Evolutionary conservation across 2,888 invertebrate species (phyloP), one percentile per base, ranked within the genome.

Genomic region (Agrotis segetum): DNA sequence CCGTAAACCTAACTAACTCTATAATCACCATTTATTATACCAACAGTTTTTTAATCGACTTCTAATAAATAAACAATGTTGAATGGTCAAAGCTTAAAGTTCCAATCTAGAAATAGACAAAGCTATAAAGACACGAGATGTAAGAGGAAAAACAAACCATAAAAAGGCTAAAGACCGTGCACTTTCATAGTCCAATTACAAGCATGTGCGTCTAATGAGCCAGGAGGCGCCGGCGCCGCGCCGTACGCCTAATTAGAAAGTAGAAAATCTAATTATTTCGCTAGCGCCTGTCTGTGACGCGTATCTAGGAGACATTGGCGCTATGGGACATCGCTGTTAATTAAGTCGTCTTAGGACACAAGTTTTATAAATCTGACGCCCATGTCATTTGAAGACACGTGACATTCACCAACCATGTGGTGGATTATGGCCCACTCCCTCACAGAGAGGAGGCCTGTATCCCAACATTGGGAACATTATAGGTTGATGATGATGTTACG

Each of bases 231-330:
- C 76, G 83, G 84, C 83, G 85, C 87, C 84, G 83, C 86, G 85
- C 85, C 86, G 83, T 86, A 86, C 88, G 88, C 89, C 89, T 91
- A 89, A 92, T 92, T 92, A 91, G 92, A 92, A 92, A 92, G 92
- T 91, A 88, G 90, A 89, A 90, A 90, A 89, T 87, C 81, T 87
- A 91, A 91, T 91, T 90, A 91, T 90, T 87, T 85, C 77, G 64
- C 84, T 80, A 81, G 61, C 66, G 70, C 75, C 68, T 62, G 72
- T 67, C 69, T 55, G 62, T 67, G 55, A 19, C 52, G 62, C 67
- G 68, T 75, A 71, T 66, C 67, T 71, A n/a, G 60, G 34, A 62
- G 65, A 16, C 60, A 64, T 56, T 63, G n/a, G n/a, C n/a, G n/a
- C n/a, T n/a, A n/a, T n/a, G n/a, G n/a, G n/a, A 34, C 50, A 6